Percentiles rank a stretch among this genome's conserved stretches.
Evolutionary conservation across 1,140 invertebrate genomes (phyloP).

Genomic region (Temnothorax curvispinosus): DNA sequence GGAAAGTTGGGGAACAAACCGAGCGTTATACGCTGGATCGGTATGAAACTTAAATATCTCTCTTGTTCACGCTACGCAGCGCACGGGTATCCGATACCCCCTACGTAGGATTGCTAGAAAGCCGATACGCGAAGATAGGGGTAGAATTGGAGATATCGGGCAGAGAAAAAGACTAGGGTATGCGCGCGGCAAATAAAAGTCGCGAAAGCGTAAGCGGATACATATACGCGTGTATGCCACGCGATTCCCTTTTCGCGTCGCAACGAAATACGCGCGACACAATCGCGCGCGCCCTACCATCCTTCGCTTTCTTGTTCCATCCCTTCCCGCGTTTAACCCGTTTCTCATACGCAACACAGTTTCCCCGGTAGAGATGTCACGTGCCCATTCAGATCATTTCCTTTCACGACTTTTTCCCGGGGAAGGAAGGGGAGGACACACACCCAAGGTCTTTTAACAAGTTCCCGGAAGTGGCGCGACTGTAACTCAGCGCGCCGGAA

Average conservation of each 20-base stretch:
- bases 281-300: too few relatives aligned
- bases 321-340: background rate
- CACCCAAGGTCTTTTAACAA: conserved; percentile 21
- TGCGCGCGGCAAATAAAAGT: conserved; percentile 34
- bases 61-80: background rate
- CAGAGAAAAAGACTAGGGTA: conserved; percentile 14
- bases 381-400: conserved; percentile 20
- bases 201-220: background rate
- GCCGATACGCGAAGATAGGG: conserved; percentile 31
- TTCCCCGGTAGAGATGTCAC: background rate
- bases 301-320: too few relatives aligned
- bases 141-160: background rate
- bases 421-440: too few relatives aligned
- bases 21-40: background rate
- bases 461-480: background rate
- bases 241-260: conserved; percentile 28
- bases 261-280: conserved; percentile 33
- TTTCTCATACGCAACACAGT: background rate
- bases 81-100: background rate
- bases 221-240: background rate
- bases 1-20: background rate
- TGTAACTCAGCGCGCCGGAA: conserved; percentile 23
- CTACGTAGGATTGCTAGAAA: conserved; percentile 5
- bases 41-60: conserved; percentile 26
- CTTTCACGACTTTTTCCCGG: background rate